Evolutionary conservation across 1,140 invertebrate species (phyloP).

Genomic region (Chrysomallon squamiferum): DNA sequence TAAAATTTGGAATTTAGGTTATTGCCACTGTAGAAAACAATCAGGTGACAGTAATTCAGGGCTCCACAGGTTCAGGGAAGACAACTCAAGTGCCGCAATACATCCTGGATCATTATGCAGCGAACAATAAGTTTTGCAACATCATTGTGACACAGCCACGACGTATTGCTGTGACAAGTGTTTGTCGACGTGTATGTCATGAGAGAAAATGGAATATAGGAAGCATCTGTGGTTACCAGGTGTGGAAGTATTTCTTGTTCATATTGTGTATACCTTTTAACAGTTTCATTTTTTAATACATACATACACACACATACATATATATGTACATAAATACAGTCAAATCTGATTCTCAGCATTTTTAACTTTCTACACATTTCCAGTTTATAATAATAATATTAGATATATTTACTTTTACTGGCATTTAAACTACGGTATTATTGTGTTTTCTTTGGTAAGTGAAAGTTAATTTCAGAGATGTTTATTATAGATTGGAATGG

Average conservation of each 20-base stretch:
- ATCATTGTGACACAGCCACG: constrained; percentile 63
- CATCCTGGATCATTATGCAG: constrained; percentile 60
- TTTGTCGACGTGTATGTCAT: constrained; percentile 56
- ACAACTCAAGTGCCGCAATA: constrained; percentile 63
- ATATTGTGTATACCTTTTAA: no score
- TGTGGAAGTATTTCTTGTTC: no score
- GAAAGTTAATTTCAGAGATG: no score
- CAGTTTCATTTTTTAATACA: no score
- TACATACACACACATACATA: no score
- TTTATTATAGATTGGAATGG: constrained; percentile 68
- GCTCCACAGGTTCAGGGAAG: constrained; percentile 59
- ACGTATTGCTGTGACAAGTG: constrained; percentile 61
- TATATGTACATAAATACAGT: no score
- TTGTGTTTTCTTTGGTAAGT: no score
- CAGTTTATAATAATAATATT: no score
- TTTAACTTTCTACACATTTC: no score
- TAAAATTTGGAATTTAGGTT: constrained; percentile 61
- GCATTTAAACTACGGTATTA: no score
- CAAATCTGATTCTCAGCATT: no score
- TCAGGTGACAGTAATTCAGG: constrained; percentile 59
- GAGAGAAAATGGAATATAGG: constrained; percentile 58
- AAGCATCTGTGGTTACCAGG: constrained; percentile 61
- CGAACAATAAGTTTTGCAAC: constrained; percentile 56
- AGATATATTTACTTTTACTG: no score
- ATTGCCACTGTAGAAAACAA: constrained; percentile 56